Evolutionary conservation across 2,113 vertebrate species (phyloP).

Genomic region (Scortum barcoo): DNA sequence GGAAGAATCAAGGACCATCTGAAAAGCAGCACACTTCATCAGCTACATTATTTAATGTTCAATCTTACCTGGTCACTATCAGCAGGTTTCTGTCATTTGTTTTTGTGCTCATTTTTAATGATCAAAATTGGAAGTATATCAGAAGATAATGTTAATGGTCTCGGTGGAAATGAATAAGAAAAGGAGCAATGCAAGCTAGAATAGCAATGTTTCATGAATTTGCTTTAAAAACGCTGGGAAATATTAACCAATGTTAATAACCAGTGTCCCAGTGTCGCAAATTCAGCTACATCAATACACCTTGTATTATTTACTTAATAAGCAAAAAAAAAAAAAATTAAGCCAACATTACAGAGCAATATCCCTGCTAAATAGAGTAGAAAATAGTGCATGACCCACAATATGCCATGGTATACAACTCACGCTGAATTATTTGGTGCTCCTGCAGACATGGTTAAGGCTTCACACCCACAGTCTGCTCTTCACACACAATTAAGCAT

Average conservation of each 20-base stretch:
- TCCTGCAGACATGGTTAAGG: background rate
- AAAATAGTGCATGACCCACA: background rate
- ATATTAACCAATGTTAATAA: no score
- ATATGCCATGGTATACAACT: background rate
- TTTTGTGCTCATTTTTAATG: background rate
- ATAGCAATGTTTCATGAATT: background rate
- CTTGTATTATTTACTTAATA: no score
- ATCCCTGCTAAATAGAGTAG: background rate
- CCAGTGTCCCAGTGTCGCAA: no score
- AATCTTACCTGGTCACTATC: background rate
- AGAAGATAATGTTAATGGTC: no score
- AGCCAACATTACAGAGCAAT: slow-evolving; percentile 2
- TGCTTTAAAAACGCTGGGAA: background rate
- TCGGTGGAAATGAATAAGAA: background rate
- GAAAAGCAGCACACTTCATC: background rate
- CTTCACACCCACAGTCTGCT: background rate
- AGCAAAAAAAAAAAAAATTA: background rate
- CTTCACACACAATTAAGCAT: background rate
- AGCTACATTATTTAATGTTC: background rate
- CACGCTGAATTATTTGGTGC: background rate
- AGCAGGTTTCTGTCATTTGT: background rate
- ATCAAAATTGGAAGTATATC: background rate
- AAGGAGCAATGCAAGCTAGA: background rate
- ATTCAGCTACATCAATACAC: no score
- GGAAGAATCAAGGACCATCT: background rate